phyloP scores from a whole-genome alignment of 92 coral and sea anemone genomes.

The Phenganax subtilis region DNA sequence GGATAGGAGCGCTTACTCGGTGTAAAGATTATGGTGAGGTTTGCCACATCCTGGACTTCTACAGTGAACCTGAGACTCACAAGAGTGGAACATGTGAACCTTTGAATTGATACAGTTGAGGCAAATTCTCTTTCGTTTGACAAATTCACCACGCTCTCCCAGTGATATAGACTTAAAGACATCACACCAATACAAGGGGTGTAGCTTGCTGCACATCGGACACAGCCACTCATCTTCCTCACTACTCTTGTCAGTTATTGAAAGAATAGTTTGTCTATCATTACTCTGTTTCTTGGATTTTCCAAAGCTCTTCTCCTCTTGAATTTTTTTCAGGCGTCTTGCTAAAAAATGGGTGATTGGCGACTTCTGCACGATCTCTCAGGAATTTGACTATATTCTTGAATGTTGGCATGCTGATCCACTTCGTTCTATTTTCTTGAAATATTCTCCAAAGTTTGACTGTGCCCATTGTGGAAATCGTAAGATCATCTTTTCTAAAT shows the following conservation, averaged over 20 bases:
- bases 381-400: slow-evolving; percentile 52
- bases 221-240: slow-evolving; percentile 16
- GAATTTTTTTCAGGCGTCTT: slow-evolving; percentile 26
- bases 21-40: slow-evolving; percentile 49
- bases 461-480: slow-evolving; percentile 53
- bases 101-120: slow-evolving; percentile 53
- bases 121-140: slow-evolving; percentile 38
- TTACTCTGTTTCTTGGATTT: not conserved
- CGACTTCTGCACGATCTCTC: slow-evolving; percentile 54
- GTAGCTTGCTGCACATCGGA: slow-evolving; percentile 39
- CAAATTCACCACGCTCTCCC: slow-evolving; percentile 42
- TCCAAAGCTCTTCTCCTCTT: slow-evolving; percentile 2
- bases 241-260: not conserved
- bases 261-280: slow-evolving; percentile 2
- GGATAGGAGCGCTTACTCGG: slow-evolving; percentile 33
- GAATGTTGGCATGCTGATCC: slow-evolving; percentile 52
- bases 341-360: slow-evolving; percentile 59
- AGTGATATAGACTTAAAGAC: slow-evolving; percentile 43
- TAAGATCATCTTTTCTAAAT: slow-evolving; percentile 47
- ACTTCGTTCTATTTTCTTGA: slow-evolving; percentile 46
- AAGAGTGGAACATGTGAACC: slow-evolving; percentile 46
- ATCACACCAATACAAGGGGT: slow-evolving; percentile 44
- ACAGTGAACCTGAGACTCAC: slow-evolving; percentile 42
- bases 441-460: slow-evolving; percentile 51
- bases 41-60: slow-evolving; percentile 52